Evolutionary conservation across 2,888 invertebrate genomes (phyloP), one percentile per base, ranked within the genome.

Genomic region (Cheilosia soror): DNA sequence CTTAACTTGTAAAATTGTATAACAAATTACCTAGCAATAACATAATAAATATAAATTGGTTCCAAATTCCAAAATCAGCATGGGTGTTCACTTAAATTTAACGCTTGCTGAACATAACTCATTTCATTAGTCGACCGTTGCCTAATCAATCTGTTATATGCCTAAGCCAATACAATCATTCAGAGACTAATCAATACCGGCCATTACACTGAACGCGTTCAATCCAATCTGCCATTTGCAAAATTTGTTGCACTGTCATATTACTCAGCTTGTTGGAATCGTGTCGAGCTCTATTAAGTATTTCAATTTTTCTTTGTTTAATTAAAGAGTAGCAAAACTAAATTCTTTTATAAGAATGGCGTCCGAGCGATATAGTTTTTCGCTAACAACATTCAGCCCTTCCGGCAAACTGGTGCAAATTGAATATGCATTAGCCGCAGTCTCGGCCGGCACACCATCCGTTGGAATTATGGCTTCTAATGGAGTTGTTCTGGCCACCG

Each of bases 321-420:
- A 15, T 7, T 55, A 15, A 31, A 31, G 1, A 15, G 15, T 13
- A 7, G 7, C 15, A 55, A 33, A 58, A 13, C 5, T 31, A 31
- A 55, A 37, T 37, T 20, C 2, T 25, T 33, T 25, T 37, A 31
- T n/a, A n/a, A 47, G 42, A 69, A 98, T 98, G 98, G 96, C 97
- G 93, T 96, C 97, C 65, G 98, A 98, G 93, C 95, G 98, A 90
- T 99, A 99, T 91, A 98, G 98, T 94, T 99, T 99, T 93, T 99
- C 98, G 69, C 94, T 99, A 88, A 99, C 94, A 88, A 94, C 94
- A 90, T 94, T 94, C 91, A 99, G 99, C 92, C 99, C 99, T 20
- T 99, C 99, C 29, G 99, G 99, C 88, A 99, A 99, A 93, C 94
- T 99, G 89, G 99, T 99, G 72, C 99, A 99, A 93, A 98, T 99